Conservation (phyloP, 2,888 invertebrate species). For the Monopis laevigella region DNA sequence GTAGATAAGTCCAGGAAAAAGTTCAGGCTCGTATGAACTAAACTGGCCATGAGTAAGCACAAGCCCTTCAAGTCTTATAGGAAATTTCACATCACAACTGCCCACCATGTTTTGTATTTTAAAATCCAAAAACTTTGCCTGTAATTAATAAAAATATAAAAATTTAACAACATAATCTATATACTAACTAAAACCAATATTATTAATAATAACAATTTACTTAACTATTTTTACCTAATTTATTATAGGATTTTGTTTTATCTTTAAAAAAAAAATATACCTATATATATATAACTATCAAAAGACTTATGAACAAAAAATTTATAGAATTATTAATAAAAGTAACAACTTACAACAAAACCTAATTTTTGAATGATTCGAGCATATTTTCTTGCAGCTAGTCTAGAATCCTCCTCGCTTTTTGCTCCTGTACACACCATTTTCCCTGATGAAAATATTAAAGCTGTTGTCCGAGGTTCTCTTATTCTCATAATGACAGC, state of each 20-base stretch:
- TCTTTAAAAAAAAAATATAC: no score
- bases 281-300: no score
- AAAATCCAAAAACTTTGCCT: conserved; percentile 85
- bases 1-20: conserved; percentile 98
- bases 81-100: conserved; percentile 82
- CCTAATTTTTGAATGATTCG: conserved; percentile 86
- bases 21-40: conserved; percentile 94
- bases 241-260: no score
- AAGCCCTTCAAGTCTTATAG: conserved; percentile 77
- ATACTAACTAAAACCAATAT: no score
- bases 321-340: no score
- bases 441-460: conserved; percentile 84
- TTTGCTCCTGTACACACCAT: conserved; percentile 87
- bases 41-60: conserved; percentile 80
- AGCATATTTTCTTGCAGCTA: conserved; percentile 85
- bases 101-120: conserved; percentile 86
- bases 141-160: conserved; percentile 30
- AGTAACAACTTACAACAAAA: conserved; percentile 70
- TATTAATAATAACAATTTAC: no score
- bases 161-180: no score
- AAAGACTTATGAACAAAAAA: no score
- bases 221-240: no score
- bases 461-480: conserved; percentile 84
- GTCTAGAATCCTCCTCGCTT: conserved; percentile 80
- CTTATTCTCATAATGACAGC: conserved; percentile 97